Conservation (phyloP, 2,888 invertebrate genomes). For the Epinotia nisella region DNA sequence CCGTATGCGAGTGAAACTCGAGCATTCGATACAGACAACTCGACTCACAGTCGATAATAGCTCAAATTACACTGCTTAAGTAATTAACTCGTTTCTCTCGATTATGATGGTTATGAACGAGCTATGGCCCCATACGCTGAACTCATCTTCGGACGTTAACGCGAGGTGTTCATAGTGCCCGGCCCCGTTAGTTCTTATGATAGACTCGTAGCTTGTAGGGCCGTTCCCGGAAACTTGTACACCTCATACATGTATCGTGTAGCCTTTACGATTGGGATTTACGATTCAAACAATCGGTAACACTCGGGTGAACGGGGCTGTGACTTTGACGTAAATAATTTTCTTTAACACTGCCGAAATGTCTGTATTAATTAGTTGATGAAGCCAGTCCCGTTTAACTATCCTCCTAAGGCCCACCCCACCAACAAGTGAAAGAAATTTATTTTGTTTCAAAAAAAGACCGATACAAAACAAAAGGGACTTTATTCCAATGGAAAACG, state of each 20-base stretch:
- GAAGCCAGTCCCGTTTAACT: not conserved
- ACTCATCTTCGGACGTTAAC: not conserved
- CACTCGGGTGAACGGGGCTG: not conserved
- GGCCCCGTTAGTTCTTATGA: conserved; percentile 33
- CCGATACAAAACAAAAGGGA: no score
- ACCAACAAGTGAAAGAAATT: no score
- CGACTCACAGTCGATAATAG: no score
- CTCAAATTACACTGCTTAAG: no score
- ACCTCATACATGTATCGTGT: not conserved
- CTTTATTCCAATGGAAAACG: no score
- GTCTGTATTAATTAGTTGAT: not conserved
- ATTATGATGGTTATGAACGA: no score
- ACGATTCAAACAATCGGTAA: not conserved
- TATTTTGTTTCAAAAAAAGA: no score
- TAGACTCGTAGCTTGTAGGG: conserved; percentile 24
- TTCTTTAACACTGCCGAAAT: conserved; percentile 7
- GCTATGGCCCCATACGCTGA: not conserved
- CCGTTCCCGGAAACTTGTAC: not conserved
- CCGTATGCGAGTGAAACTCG: no score
- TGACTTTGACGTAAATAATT: not conserved
- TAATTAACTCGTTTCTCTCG: no score
- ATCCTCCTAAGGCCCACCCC: no score
- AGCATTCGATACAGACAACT: no score
- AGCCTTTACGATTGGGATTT: not conserved
- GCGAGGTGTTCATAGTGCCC: conserved; percentile 16